Percentiles rank a stretch among this genome's conserved stretches.
phyloP scores from a whole-genome alignment of 2,888 invertebrate genomes.

The Dryocosmus kuriphilus region DNA sequence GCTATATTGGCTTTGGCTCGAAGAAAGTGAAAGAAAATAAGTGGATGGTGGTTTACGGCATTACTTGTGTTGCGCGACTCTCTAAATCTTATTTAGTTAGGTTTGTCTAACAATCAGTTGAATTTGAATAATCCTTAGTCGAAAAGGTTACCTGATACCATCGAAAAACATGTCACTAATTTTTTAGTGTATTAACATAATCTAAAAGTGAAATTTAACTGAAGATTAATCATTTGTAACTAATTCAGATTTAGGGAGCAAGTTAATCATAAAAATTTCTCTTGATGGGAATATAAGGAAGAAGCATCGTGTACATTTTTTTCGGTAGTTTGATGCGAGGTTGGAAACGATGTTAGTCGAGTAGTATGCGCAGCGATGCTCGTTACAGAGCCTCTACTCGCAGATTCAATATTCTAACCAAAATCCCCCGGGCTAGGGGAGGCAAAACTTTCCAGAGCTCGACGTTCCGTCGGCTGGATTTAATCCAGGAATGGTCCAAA shows the following conservation, averaged over 20 bases:
- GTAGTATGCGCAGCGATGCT: conserved; percentile 66
- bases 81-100: no score
- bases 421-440: conserved; percentile 76
- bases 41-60: neutral
- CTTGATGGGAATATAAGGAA: neutral
- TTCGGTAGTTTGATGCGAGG: conserved; percentile 50
- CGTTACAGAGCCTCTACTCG: conserved; percentile 75
- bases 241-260: no score
- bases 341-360: conserved; percentile 58
- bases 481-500: conserved; percentile 64
- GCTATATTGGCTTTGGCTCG: no score
- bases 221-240: no score
- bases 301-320: conserved; percentile 24
- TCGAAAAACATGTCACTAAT: no score
- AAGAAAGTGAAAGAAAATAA: conserved; percentile 7
- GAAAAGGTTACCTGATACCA: no score
- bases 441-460: conserved; percentile 74
- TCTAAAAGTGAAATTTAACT: no score
- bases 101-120: no score
- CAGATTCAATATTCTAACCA: conserved; percentile 78
- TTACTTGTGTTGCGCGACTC: neutral
- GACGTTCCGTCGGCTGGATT: conserved; percentile 56
- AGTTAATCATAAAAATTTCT: neutral
- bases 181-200: no score
- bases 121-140: no score